phyloP scores from a whole-genome alignment of 2,113 vertebrate genomes.

The Silurus asotus region DNA sequence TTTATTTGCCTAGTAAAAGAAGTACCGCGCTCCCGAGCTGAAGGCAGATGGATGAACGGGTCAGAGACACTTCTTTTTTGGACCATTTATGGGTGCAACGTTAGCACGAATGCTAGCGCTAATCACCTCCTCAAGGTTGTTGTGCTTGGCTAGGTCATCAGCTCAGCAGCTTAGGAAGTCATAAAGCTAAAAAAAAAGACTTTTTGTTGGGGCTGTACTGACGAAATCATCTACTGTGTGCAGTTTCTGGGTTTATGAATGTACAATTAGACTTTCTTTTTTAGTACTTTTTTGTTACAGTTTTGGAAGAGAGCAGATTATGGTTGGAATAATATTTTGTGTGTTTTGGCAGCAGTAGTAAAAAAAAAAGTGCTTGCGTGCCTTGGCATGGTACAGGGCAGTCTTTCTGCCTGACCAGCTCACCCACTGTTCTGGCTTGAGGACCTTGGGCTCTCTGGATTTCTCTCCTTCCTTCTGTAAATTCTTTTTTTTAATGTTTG shows the following conservation, averaged over 20 bases:
- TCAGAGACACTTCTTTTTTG: slow-evolving; percentile 57
- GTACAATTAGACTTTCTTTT: slow-evolving; percentile 23
- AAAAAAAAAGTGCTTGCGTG: not conserved
- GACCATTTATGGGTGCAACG: slow-evolving; percentile 68
- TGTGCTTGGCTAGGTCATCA: slow-evolving; percentile 47
- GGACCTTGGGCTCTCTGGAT: slow-evolving; percentile 49
- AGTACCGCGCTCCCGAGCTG: not conserved
- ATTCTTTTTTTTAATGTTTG: slow-evolving; percentile 21
- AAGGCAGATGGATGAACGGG: slow-evolving; percentile 55
- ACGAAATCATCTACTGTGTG: not conserved
- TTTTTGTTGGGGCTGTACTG: not conserved
- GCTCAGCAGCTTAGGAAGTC: slow-evolving; percentile 11
- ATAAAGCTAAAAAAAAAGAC: slow-evolving; percentile 13
- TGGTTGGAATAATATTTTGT: slow-evolving; percentile 12
- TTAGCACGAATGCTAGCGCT: slow-evolving; percentile 49
- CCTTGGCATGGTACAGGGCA: slow-evolving; percentile 16
- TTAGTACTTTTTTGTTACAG: not conserved
- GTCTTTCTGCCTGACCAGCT: slow-evolving; percentile 64
- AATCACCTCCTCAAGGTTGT: slow-evolving; percentile 75
- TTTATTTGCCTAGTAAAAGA: slow-evolving; percentile 76
- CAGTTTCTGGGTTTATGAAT: slow-evolving; percentile 16
- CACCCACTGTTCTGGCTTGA: slow-evolving; percentile 59
- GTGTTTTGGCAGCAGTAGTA: slow-evolving; percentile 60
- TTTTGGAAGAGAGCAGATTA: not conserved
- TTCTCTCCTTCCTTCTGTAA: slow-evolving; percentile 13